Conservation (phyloP, 2,113 vertebrate species). For the Dasyornis broadbenti region DNA sequence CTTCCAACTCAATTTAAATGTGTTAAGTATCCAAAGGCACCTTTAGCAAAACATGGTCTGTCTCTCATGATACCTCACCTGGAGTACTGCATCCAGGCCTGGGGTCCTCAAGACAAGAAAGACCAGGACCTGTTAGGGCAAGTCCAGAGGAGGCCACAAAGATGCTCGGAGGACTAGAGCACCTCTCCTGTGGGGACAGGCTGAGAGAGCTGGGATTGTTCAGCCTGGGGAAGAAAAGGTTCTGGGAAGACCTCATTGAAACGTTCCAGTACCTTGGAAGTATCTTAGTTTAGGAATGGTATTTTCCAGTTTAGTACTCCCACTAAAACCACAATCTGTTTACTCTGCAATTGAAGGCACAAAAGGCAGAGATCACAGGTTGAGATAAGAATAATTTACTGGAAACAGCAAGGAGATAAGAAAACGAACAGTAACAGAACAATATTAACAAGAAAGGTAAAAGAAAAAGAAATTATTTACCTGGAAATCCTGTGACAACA, state of each 20-base stretch:
- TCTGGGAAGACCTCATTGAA: neutral
- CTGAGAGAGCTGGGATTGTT: neutral
- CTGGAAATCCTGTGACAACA: neutral
- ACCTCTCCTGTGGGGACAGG: neutral
- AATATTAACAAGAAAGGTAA: neutral
- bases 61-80: neutral
- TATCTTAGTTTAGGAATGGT: neutral
- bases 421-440: rapidly evolving
- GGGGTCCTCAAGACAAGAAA: neutral
- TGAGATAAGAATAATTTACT: neutral
- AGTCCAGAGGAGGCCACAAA: neutral
- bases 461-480: neutral
- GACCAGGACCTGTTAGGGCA: neutral
- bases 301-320: neutral
- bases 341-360: rapidly evolving
- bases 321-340: neutral
- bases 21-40: neutral
- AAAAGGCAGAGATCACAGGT: neutral
- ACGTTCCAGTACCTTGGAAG: neutral
- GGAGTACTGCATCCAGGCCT: rapidly evolving
- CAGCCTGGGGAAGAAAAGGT: neutral
- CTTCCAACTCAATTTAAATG: neutral
- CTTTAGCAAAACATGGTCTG: neutral
- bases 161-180: neutral
- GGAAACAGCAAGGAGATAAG: neutral